Base-by-base conservation (phyloP, 2,113 vertebrate genomes). In the Bagarius yarrelli region DNA sequence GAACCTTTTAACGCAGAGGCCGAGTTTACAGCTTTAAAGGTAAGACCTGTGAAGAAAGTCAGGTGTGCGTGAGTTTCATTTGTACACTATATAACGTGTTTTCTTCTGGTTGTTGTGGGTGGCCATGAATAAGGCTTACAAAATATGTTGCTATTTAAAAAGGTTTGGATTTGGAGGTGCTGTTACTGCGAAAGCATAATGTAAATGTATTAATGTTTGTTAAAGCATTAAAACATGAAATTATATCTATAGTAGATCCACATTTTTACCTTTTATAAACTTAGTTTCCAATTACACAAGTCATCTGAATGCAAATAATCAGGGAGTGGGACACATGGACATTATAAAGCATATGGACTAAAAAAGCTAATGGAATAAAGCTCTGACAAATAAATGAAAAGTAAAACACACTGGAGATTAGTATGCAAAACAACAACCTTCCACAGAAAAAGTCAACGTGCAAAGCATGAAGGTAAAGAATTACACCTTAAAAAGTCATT, bases 31-130 rank as follows among this genome's bases (percentile, higher is more conserved):
- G 69, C 82, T 74, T 80, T 88, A 85, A 88, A 88, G 89, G 88
- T 83, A 85, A 84, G 30, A 61, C 2, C 61, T 91, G 91, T 93
- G 92, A 90, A 91, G 93, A 92, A 91, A 83, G 71, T 82, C 89
- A 90, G 91, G 92, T 91, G 90, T 89, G 84, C 64, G 80, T 78
- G 81, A 85, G 76, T 55, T 61, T 57, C 78, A 72, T 80, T 72
- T 66, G 70, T 63, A 61, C 30, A 64, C 70, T 81, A 60, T 66
- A 75, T 75, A 64, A 64, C 55, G 57, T 34, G 70, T 75, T 63
- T 74, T 81, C 59, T 81, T 64, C 70, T 66, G 27, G 1, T n/a
- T 67, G 36, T 77, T 6, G 56, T 16, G 73, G 63, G 73, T 82
- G 81, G 81, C 47, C 81, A 60, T 47, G 25, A 81, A 59, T 59